Percentiles rank a stretch among this genome's conserved stretches.
These are phyloP conservation scores for Anticlea derivata DNA, from an alignment of 2,888 invertebrate genomes.

Conservation along the genomic window DNA sequence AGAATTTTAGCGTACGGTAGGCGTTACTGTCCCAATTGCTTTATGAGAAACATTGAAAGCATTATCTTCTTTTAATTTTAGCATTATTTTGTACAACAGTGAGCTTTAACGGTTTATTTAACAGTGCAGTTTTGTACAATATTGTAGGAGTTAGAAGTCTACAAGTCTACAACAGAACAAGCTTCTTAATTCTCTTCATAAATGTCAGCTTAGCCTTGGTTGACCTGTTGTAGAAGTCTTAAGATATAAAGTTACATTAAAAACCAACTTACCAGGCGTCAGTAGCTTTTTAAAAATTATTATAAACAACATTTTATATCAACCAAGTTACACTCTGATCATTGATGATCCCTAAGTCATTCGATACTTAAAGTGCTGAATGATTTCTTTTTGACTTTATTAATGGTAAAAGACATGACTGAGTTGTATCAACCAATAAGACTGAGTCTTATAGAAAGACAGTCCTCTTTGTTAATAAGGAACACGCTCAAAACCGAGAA, in stretches of 20 bases:
- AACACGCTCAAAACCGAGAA: constrained; percentile 28
- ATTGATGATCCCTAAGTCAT: constrained; percentile 4
- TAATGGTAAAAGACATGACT: neutral
- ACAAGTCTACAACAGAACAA: constrained; percentile 15
- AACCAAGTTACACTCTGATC: constrained; percentile 1
- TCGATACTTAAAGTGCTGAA: neutral
- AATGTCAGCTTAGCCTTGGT: constrained; percentile 1
- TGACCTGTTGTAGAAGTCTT: neutral
- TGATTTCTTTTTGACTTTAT: neutral
- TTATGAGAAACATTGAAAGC: constrained; percentile 52
- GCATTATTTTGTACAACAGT: constrained; percentile 29
- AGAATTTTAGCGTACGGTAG: constrained; percentile 26
- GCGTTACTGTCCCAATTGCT: constrained; percentile 63
- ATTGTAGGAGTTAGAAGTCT: constrained; percentile 1
- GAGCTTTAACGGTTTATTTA: constrained; percentile 24
- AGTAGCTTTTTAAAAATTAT: constrained; percentile 13
- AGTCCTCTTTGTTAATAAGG: constrained; percentile 23
- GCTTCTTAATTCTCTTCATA: neutral
- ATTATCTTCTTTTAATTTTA: constrained; percentile 27
- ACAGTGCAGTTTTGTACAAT: constrained; percentile 21
- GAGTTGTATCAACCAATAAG: neutral
- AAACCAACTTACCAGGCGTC: constrained; percentile 21
- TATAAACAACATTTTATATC: constrained; percentile 10
- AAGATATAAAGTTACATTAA: neutral
- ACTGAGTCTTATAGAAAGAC: constrained; percentile 3